A percentile compares a stretch with the other conserved stretches of the same genome.
Evolutionary conservation across 2,888 invertebrate genomes (phyloP).

Genomic region (Clanis bilineata): DNA sequence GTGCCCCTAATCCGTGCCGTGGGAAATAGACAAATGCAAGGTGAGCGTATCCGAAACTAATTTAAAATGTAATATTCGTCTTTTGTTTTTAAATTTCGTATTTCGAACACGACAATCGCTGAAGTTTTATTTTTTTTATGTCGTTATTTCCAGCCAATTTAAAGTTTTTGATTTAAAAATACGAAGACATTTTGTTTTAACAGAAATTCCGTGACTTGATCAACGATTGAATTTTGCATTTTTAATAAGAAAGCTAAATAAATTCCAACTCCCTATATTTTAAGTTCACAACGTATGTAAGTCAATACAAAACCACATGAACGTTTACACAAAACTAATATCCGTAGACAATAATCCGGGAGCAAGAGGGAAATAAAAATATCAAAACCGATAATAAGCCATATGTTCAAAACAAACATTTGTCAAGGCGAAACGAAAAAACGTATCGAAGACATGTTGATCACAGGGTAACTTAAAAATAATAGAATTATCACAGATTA

Average conservation of each 20-base stretch:
- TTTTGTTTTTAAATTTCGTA: slow-evolving; percentile 46
- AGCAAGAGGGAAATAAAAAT: slow-evolving; percentile 35
- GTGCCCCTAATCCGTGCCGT: slow-evolving; percentile 75
- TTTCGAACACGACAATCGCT: slow-evolving; percentile 40
- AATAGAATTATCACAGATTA: slow-evolving; percentile 81
- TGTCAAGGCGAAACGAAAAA: slow-evolving; percentile 41
- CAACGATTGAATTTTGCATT: background rate
- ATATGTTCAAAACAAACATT: slow-evolving; percentile 74
- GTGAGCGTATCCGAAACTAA: slow-evolving; percentile 79
- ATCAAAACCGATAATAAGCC: slow-evolving; percentile 51
- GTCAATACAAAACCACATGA: slow-evolving; percentile 5
- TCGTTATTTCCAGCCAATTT: slow-evolving; percentile 11
- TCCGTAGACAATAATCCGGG: slow-evolving; percentile 7
- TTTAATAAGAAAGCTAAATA: background rate
- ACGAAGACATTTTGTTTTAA: background rate
- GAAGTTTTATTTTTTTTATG: slow-evolving; percentile 27
- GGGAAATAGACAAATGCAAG: slow-evolving; percentile 78
- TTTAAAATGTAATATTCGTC: slow-evolving; percentile 77
- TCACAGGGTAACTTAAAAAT: slow-evolving; percentile 69
- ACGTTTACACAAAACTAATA: slow-evolving; percentile 4
- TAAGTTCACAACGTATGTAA: too few relatives aligned
- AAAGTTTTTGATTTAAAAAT: slow-evolving; percentile 2
- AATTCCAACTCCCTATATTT: background rate
- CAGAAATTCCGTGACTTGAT: background rate
- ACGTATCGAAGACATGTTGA: slow-evolving; percentile 69